Evolutionary conservation across 2,113 vertebrate species (phyloP), one percentile per base, ranked within the genome.

Genomic region (Oreochromis niloticus): DNA sequence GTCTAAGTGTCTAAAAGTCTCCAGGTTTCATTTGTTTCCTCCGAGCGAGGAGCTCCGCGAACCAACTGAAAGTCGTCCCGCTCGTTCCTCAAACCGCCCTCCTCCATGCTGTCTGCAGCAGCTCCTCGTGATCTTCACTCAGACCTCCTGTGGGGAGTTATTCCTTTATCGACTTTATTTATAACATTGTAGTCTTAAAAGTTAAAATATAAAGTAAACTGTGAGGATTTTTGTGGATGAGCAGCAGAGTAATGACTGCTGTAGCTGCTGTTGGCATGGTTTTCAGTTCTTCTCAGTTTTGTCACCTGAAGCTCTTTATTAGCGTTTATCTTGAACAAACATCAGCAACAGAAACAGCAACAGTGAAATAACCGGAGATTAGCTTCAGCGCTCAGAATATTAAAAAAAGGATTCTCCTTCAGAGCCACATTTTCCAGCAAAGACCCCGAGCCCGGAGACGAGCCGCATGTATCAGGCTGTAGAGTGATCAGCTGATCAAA

Each of bases 171-270:
- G 4, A 46, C 14, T 73, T 73, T 19, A 46, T 75, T 16, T 50
- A 50, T 12, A 32, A 0, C 6, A 4, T 19, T 32, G 24, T 75
- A 30, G 71, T 48, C 0, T 0, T 32, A 30, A 75, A 39, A 30
- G 43, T 48, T 30, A 0, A 6, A 32, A 30, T 19, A 12, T 48
- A 32, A 71, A 71, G 66, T 43, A 43, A 71, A 24, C n/a, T 43
- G 63, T 22, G 66, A 71, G n/a, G 7, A 71, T 71, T 71, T 43
- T 6, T 0, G 12, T 9, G 66, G 12, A 24, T 41, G n/a, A 13
- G 63, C 63, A 43, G 66, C n/a, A 24, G 66, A 41, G 36, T 43
- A 6, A 14, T 14, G 7, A 43, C 7, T 8, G 36, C 36, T 6
- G 36, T 4, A 43, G 66, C 66, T 43, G 66, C 66, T 71, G n/a